Evolutionary conservation across 1,140 invertebrate genomes (phyloP), one percentile per base, ranked within the genome.

Genomic region (Contarinia nasturtii): DNA sequence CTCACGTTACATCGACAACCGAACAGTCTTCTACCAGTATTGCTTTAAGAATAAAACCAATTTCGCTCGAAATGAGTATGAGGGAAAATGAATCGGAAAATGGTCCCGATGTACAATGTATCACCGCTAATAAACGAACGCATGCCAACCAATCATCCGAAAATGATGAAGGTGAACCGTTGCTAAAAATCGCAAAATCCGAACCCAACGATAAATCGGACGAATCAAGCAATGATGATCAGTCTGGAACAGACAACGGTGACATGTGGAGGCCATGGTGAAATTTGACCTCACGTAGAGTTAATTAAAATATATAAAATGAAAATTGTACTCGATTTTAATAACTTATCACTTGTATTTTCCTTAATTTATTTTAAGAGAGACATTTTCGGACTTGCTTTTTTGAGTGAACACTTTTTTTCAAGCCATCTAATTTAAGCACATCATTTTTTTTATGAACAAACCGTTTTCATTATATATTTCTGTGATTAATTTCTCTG

Each of bases 251-350:
- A 27, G 49, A 51, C 14, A 58, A 62, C 44, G 59, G 61, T 5
- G 66, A 67, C 48, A 70, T 70, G 67, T 70, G 67, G 67, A 57
- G 67, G 46, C 67, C 67, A 0, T 70, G 67, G 67, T 70, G 41
- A 43, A 38, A 38, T n/a, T n/a, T n/a, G n/a, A n/a, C n/a, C 7
- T 14, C 7, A 34, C 14, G 33, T 14, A 34, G 14, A 8, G 7
- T 34, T 8, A 34, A 8, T 34, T n/a, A n/a, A n/a, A n/a, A n/a
- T n/a, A n/a, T n/a, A n/a, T n/a, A n/a, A n/a, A n/a, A n/a, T n/a
- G n/a, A n/a, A n/a, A n/a, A n/a, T n/a, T n/a, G n/a, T n/a, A n/a
- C n/a, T n/a, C n/a, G n/a, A n/a, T n/a, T n/a, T n/a, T 17, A 38
- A 38, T 38, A 17, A 38, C 12, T 38, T 38, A 38, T 38, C 36